Evolutionary conservation across 2,797 vertebrate species (phyloP).

Genomic region (Crenuchus spilurus): DNA sequence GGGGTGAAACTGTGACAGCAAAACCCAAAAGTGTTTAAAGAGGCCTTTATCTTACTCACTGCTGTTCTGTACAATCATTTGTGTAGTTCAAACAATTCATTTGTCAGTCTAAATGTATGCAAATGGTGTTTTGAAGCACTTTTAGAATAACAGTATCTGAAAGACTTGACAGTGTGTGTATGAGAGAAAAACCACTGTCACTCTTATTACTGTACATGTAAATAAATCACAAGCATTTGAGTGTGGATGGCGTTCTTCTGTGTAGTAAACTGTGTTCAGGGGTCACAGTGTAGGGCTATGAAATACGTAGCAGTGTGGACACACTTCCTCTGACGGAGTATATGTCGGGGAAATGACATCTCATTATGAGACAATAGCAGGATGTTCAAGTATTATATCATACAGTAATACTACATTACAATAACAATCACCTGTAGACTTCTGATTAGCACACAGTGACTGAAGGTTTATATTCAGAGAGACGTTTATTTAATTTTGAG

Average conservation of each 20-base stretch:
- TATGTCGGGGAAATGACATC: slow-evolving; percentile 6
- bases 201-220: neutral
- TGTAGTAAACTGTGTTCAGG: neutral
- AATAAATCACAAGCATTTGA: slow-evolving; percentile 7
- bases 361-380: neutral
- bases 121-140: neutral
- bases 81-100: neutral
- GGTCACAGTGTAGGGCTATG: neutral
- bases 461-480: no score
- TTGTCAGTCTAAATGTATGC: neutral
- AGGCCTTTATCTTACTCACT: neutral
- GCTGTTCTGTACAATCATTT: neutral
- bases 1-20: slow-evolving; percentile 23
- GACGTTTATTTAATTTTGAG: no score
- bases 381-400: slow-evolving; percentile 13
- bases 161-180: neutral
- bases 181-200: neutral
- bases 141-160: neutral
- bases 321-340: slow-evolving; percentile 5
- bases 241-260: slow-evolving; percentile 8
- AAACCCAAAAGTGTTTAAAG: slow-evolving; percentile 15
- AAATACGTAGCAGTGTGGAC: neutral
- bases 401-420: no score
- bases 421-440: no score
- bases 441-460: no score